Evolutionary conservation across 2,888 invertebrate genomes (phyloP).

Genomic region (Achlya flavicornis): DNA sequence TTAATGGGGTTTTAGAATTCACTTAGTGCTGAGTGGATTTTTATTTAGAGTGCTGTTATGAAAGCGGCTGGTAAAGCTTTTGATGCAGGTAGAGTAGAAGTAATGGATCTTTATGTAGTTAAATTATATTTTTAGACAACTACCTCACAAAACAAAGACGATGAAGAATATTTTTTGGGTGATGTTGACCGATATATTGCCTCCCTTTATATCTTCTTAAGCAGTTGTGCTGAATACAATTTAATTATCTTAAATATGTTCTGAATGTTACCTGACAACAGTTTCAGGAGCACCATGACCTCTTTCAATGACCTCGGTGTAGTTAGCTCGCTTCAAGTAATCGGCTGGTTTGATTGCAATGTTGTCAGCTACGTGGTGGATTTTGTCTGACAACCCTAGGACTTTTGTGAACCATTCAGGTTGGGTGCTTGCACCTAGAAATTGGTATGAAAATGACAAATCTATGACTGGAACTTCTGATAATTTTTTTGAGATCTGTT

Average conservation of each 20-base stretch:
- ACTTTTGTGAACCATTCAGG: conserved; percentile 75
- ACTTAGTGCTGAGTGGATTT: background rate
- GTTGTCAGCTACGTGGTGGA: conserved; percentile 86
- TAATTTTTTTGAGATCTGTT: no score
- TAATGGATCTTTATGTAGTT: background rate
- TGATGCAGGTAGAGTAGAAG: background rate
- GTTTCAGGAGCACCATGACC: conserved; percentile 88
- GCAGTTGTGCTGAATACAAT: no score
- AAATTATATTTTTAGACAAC: background rate
- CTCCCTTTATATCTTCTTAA: no score
- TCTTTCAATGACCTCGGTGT: conserved; percentile 88
- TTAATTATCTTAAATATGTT: no score
- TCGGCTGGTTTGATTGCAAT: conserved; percentile 84
- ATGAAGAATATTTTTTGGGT: no score
- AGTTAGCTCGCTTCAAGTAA: conserved; percentile 86
- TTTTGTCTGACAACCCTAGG: conserved; percentile 83
- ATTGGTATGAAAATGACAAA: background rate
- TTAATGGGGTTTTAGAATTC: conserved; percentile 6
- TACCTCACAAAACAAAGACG: no score
- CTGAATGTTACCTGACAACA: conserved; percentile 74
- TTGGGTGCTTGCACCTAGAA: conserved; percentile 51
- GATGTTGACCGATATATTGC: no score
- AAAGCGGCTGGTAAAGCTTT: background rate
- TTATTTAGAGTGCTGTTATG: background rate
- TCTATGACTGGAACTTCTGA: no score